Percentiles rank a stretch among this genome's conserved stretches.
phyloP scores from a whole-genome alignment of 2,888 invertebrate species.

The Xestia ashworthii region DNA sequence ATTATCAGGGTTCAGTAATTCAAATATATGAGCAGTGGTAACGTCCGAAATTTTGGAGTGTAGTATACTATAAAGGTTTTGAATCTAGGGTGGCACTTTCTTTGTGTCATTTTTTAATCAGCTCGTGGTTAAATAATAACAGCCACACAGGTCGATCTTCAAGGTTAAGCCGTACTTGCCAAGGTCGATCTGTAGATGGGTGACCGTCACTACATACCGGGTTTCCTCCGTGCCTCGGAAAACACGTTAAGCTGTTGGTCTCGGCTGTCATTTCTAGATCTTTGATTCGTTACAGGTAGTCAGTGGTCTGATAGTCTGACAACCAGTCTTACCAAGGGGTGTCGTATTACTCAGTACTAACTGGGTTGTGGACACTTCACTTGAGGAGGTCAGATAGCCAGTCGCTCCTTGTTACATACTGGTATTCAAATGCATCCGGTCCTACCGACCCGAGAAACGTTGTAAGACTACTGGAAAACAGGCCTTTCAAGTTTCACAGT shows the following conservation, averaged over 20 bases:
- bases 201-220: background rate
- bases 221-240: background rate
- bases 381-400: background rate
- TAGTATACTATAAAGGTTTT: background rate
- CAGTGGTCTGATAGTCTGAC: background rate
- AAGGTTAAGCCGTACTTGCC: background rate
- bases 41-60: background rate
- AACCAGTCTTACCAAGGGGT: background rate
- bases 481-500: background rate
- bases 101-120: background rate
- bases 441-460: background rate
- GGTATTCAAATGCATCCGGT: background rate
- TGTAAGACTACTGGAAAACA: background rate
- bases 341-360: background rate
- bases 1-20: background rate
- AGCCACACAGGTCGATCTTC: background rate
- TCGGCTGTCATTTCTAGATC: background rate
- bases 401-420: background rate
- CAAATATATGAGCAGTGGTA: background rate
- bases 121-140: background rate
- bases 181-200: background rate
- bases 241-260: background rate
- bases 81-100: background rate
- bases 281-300: background rate
- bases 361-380: background rate